Percentiles rank a stretch among this genome's conserved stretches.
phyloP scores from a whole-genome alignment of 1,140 invertebrate species.

The Drosophila bocqueti region DNA sequence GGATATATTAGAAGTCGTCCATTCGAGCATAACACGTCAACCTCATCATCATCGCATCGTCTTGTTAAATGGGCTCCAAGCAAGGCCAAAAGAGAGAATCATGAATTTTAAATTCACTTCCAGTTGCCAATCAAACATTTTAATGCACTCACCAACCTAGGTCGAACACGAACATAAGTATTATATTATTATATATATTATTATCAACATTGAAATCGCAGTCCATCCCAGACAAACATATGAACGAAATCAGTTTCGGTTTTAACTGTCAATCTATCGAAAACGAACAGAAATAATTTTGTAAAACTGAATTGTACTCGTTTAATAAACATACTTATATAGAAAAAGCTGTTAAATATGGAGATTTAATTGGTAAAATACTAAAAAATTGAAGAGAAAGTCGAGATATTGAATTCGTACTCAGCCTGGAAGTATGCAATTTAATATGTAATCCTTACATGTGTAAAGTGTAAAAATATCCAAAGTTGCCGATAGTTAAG shows the following conservation, averaged over 20 bases:
- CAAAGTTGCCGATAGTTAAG: too few species aligned
- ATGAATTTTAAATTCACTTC: slow-evolving; percentile 62
- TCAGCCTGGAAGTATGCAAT: slow-evolving; percentile 11
- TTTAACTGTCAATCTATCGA: slow-evolving; percentile 21
- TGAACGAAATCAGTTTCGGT: slow-evolving; percentile 31
- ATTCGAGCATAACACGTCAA: slow-evolving; percentile 48
- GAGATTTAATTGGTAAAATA: background rate
- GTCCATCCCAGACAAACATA: slow-evolving; percentile 47
- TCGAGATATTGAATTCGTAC: background rate
- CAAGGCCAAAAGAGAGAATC: slow-evolving; percentile 50
- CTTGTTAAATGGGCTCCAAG: slow-evolving; percentile 49
- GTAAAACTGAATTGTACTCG: slow-evolving; percentile 55
- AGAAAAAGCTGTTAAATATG: slow-evolving; percentile 2
- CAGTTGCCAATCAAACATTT: slow-evolving; percentile 57
- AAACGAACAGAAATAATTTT: slow-evolving; percentile 29
- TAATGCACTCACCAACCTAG: slow-evolving; percentile 27
- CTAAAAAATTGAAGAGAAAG: background rate
- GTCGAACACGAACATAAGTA: slow-evolving; percentile 33
- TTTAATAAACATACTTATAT: slow-evolving; percentile 52
- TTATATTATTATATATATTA: slow-evolving; percentile 39
- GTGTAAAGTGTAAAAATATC: background rate
- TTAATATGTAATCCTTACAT: background rate
- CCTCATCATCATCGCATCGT: slow-evolving; percentile 54
- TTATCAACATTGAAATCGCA: slow-evolving; percentile 49
- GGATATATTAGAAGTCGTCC: slow-evolving; percentile 54